Base-by-base conservation (phyloP, 1,140 invertebrate species). In the Dufourea novaeangliae region DNA sequence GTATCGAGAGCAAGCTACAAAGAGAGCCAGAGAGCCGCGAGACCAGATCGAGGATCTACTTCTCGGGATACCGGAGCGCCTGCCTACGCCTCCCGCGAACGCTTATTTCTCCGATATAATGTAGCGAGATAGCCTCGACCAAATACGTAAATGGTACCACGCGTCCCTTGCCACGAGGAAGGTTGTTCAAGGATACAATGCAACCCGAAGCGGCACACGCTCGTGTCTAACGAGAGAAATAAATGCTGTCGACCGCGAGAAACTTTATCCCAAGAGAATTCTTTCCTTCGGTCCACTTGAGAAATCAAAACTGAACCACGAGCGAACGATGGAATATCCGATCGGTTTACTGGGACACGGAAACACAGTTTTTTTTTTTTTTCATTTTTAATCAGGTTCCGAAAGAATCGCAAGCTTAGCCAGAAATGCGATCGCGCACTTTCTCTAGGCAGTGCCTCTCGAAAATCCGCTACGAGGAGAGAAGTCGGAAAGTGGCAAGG, bases 1-100 rank as follows among this genome's bases (percentile, higher is more conserved):
- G 20, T 32, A 57, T 4, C 32, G 39, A 52, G 41, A 54, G 37
- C 20, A n/a, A 37, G 63, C 10, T 68, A 59, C 73, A 68, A 68
- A 68, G 72, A 67, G 50, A 64, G 46, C 12, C 61, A 25, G 44
- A 73, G 71, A 68, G 27, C 66, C 37, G 70, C 29, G 63, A 81
- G 59, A 54, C 61, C 76, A 80, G 84, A 86, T 86, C 78, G 63
- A 84, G 82, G 81, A 86, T 86, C 84, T 75, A 78, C 62, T 82
- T 78, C 61, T 75, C 62, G 56, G 75, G 70, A 72, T 76, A 78
- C 66, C 56, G 29, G n/a, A 29, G 37, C 7, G 67, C 62, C 75
- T 77, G 34, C 69, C 68, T 70, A 50, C 59, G 79, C 56, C 67
- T 75, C n/a, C n/a, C 68, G 66, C 54, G 57, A 64, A 46, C 70